These are phyloP conservation scores for Chloroclysta siterata DNA, from an alignment of 2,888 invertebrate species.

Conservation along the genomic window DNA sequence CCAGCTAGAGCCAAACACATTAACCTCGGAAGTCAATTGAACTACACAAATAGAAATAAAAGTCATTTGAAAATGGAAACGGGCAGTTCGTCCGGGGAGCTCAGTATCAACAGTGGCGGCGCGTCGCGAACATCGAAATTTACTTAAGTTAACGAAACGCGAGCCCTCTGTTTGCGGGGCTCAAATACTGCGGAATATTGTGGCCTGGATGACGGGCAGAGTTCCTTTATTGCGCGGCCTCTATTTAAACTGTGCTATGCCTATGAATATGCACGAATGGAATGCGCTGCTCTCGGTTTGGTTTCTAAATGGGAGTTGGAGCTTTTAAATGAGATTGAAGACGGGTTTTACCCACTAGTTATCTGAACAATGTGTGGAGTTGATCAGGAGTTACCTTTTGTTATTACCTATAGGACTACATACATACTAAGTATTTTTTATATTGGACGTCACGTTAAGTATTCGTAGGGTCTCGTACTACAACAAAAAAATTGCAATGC, in stretches of 20 bases:
- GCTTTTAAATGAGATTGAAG: conserved; percentile 34
- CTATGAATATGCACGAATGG: conserved; percentile 73
- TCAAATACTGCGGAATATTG: conserved; percentile 70
- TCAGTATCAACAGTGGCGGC: conserved; percentile 68
- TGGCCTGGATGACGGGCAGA: conserved; percentile 49
- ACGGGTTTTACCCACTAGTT: conserved; percentile 20
- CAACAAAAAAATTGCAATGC: too few species aligned
- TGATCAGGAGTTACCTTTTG: background rate
- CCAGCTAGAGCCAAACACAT: conserved; percentile 22
- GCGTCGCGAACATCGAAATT: conserved; percentile 80
- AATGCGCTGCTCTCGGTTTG: conserved; percentile 50
- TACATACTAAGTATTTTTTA: too few species aligned
- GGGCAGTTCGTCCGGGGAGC: conserved; percentile 49
- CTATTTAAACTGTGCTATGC: conserved; percentile 65
- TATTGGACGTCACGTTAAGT: too few species aligned
- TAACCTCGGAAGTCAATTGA: conserved; percentile 36
- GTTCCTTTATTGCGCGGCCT: conserved; percentile 63
- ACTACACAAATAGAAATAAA: conserved; percentile 53
- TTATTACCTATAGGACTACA: background rate
- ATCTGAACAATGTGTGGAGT: background rate
- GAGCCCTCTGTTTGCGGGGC: conserved; percentile 81
- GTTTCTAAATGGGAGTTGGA: conserved; percentile 49
- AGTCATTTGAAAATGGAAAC: conserved; percentile 64
- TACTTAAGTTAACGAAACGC: conserved; percentile 84
- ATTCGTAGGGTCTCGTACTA: too few species aligned